phyloP scores from a whole-genome alignment of 2,888 invertebrate genomes.

The Bellardia pandia region DNA sequence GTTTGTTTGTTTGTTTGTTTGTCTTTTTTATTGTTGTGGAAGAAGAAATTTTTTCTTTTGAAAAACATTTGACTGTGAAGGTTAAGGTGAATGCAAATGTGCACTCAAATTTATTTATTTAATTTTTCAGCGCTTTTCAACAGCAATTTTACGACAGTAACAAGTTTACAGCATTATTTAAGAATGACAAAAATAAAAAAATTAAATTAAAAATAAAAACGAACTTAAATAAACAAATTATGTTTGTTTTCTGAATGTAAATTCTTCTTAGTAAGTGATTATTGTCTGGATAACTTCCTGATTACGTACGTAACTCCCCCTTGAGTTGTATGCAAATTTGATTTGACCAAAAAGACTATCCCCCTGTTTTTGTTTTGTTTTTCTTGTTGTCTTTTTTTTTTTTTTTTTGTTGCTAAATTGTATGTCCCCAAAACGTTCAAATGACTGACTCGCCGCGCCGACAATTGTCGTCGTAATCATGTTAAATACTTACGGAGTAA shows the following conservation, averaged over 20 bases:
- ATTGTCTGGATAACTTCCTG: conserved; percentile 72
- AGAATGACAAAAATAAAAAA: neutral
- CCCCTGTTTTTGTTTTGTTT: neutral
- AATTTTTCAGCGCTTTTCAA: conserved; percentile 11
- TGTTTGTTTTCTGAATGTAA: conserved; percentile 18
- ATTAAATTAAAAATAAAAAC: neutral
- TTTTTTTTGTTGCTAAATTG: too few species aligned
- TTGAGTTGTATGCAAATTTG: conserved; percentile 19
- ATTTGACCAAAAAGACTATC: conserved; percentile 33
- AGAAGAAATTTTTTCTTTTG: neutral
- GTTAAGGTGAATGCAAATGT: conserved; percentile 70
- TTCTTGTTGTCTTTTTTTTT: neutral
- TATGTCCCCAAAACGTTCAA: conserved; percentile 1
- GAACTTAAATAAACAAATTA: conserved; percentile 18
- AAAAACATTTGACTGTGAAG: conserved; percentile 42
- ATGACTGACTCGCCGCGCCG: conserved; percentile 14
- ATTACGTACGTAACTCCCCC: conserved; percentile 51
- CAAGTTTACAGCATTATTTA: conserved; percentile 39
- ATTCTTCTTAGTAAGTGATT: conserved; percentile 65
- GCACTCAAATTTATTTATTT: conserved; percentile 49
- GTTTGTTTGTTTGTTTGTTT: neutral
- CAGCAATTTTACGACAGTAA: conserved; percentile 11
- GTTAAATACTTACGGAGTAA: conserved; percentile 19
- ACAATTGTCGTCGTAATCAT: conserved; percentile 34
- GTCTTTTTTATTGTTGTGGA: neutral